Conservation (phyloP, 1,140 invertebrate species). For the Microplitis demolitor region DNA sequence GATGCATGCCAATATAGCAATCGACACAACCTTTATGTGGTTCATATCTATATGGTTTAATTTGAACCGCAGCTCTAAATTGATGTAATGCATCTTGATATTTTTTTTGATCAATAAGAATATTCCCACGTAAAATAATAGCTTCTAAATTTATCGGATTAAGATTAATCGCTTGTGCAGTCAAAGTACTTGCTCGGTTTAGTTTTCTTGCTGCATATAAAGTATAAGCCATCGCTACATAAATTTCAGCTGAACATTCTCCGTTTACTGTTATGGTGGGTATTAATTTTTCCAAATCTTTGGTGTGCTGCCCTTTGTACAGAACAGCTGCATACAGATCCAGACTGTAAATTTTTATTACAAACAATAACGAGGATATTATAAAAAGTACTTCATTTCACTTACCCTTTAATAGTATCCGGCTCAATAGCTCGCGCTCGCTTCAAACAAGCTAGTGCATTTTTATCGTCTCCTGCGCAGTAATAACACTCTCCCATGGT, state of each 20-base stretch:
- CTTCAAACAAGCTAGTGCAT: conserved; percentile 59
- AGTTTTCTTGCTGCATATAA: conserved; percentile 62
- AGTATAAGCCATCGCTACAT: conserved; percentile 70
- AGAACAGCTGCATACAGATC: conserved; percentile 62
- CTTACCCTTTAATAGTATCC: conserved; percentile 61
- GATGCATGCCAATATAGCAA: conserved; percentile 70
- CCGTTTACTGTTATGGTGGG: conserved; percentile 50
- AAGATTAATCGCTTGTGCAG: conserved; percentile 63
- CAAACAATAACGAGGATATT: conserved; percentile 2
- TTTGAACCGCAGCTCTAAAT: conserved; percentile 74
- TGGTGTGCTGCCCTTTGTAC: conserved; percentile 55
- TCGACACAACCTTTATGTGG: conserved; percentile 75
- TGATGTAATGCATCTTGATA: conserved; percentile 72
- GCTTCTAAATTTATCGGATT: conserved; percentile 70
- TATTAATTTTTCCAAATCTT: conserved; percentile 61
- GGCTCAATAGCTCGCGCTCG: conserved; percentile 65
- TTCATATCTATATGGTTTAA: conserved; percentile 66
- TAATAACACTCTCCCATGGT: conserved; percentile 72
- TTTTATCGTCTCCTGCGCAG: conserved; percentile 64
- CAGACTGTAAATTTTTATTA: conserved; percentile 40
- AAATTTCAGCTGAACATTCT: conserved; percentile 65
- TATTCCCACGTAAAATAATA: conserved; percentile 71
- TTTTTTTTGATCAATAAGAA: conserved; percentile 75
- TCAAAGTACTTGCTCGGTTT: conserved; percentile 67
- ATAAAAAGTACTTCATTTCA: conserved; percentile 9